Conservation (phyloP, 1,140 invertebrate species). For the Drosophila bocki region DNA sequence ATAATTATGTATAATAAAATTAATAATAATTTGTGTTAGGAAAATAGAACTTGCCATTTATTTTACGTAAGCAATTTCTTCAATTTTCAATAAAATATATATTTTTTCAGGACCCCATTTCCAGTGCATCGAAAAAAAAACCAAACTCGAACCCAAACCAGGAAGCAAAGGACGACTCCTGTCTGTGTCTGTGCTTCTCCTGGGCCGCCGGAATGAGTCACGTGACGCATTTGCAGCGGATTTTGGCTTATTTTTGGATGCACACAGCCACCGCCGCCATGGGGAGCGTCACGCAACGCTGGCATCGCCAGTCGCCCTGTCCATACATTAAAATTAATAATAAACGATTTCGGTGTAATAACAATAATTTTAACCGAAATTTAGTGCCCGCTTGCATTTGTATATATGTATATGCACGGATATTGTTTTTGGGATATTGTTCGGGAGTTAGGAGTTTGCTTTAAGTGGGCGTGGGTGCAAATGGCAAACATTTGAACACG, state of each 20-base stretch:
- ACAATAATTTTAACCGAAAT: conserved; percentile 81
- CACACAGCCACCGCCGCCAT: conserved; percentile 48
- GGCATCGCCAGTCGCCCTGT: conserved; percentile 20
- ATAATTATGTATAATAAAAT: neutral
- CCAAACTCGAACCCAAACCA: conserved; percentile 19
- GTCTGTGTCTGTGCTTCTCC: conserved; percentile 8
- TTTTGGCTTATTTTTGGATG: conserved; percentile 63
- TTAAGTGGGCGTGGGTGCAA: conserved; percentile 75
- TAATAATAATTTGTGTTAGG: too few relatives aligned
- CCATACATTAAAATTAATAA: conserved; percentile 83
- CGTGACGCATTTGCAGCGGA: conserved; percentile 73
- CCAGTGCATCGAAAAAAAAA: conserved; percentile 41
- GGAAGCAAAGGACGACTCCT: conserved; percentile 61
- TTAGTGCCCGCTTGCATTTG: conserved; percentile 68
- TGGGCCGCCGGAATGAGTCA: conserved; percentile 60
- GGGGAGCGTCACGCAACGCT: conserved; percentile 65
- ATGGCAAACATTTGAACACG: conserved; percentile 81
- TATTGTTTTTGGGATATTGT: conserved; percentile 18
- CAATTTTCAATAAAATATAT: neutral
- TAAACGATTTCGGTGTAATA: conserved; percentile 82
- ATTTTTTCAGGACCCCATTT: neutral
- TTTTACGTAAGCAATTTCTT: too few relatives aligned
- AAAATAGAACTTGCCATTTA: too few relatives aligned
- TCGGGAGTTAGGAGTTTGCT: conserved; percentile 54
- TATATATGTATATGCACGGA: conserved; percentile 19